Evolutionary conservation across 2,888 invertebrate species (phyloP), one percentile per base, ranked within the genome.

Genomic region (Diaperis boleti): DNA sequence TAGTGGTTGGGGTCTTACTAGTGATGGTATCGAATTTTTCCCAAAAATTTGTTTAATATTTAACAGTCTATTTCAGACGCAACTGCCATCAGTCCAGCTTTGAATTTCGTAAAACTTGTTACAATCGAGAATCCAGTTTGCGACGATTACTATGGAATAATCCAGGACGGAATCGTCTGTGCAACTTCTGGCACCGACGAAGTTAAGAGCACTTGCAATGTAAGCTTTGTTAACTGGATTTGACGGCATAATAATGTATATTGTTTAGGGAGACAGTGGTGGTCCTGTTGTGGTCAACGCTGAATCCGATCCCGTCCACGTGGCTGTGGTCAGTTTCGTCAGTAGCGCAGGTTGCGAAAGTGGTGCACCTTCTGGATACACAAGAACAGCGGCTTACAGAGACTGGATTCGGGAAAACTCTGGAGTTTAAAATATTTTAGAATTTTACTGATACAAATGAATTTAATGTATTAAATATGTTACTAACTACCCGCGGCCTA

Each of bases 211-310:
- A n/a, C 47, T 20, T 47, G 49, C 17, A 31, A 7, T 11, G 49
- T 49, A 29, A 47, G 47, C 20, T 8, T 35, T 35, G n/a, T 41
- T 18, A 35, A 35, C 6, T 35, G 2, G 14, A 35, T 1, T 6
- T 26, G 26, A 26, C 6, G 6, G n/a, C 1, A 3, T 26, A 2
- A 5, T 26, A 26, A 26, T 26, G 26, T 8, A 26, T 3, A 15
- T 44, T 17, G 20, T 47, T 31, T 14, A 47, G 31, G 47, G 47
- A 3, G 47, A 47, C 10, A 47, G 29, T 31, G 47, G 47, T 31
- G 47, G 47, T 31, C 47, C 47, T 7, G 47, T 29, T 5, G 47
- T 47, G 2, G 10, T 47, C 10, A 47, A 47, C n/a, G 47, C 29
- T 31, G 13, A 8, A 7, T 8, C 26, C 1, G 13, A 47, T 31